Evolutionary conservation across 2,888 invertebrate species (phyloP).

Genomic region (Scaptomyza parva): DNA sequence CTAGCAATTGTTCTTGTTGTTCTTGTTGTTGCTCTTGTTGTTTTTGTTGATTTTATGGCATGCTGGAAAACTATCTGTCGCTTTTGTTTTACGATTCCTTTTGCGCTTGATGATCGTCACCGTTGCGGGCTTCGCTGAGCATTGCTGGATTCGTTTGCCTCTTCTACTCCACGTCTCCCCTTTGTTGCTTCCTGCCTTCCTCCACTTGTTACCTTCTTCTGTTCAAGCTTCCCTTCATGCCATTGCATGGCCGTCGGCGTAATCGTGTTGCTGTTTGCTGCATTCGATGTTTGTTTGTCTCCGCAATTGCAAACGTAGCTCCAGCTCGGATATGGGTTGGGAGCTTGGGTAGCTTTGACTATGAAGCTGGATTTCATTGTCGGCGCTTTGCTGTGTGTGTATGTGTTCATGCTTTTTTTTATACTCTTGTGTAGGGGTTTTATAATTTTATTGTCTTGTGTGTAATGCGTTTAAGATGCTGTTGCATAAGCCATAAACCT

Average conservation of each 20-base stretch:
- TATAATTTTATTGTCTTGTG: not conserved
- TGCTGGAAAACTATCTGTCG: conserved; percentile 76
- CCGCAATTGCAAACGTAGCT: conserved; percentile 49
- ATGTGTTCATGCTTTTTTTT: conserved; percentile 12
- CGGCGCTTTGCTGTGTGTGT: conserved; percentile 37
- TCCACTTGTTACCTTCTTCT: not conserved
- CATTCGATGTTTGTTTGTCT: conserved; percentile 75
- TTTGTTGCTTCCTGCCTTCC: not conserved
- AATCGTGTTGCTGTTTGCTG: conserved; percentile 76
- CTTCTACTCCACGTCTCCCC: too few relatives aligned
- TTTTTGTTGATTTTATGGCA: conserved; percentile 63
- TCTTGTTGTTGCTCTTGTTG: conserved; percentile 46
- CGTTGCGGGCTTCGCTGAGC: conserved; percentile 44
- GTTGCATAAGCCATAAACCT: not conserved
- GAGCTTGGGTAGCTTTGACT: not conserved
- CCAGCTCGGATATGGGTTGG: conserved; percentile 5
- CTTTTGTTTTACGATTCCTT: conserved; percentile 79
- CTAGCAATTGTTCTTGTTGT: conserved; percentile 32
- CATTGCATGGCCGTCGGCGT: conserved; percentile 61
- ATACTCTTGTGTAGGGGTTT: conserved; percentile 3
- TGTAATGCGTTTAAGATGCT: not conserved
- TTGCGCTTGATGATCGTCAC: conserved; percentile 74
- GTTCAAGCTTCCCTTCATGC: not conserved
- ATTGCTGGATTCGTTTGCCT: conserved; percentile 35
- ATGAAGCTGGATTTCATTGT: conserved; percentile 55